Evolutionary conservation across 2,888 invertebrate genomes (phyloP).

Genomic region (Netelia inedita): DNA sequence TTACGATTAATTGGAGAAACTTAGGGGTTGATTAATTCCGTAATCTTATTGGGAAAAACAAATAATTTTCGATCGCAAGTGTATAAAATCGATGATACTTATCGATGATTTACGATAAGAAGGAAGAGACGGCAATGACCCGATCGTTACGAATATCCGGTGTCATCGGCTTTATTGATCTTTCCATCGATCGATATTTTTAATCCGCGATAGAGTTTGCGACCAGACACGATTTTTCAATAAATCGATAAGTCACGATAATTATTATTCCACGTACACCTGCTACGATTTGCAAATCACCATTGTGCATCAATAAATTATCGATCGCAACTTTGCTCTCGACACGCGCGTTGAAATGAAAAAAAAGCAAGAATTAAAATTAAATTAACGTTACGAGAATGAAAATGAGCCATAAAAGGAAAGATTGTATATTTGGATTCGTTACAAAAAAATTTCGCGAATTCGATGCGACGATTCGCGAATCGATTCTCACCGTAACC

Average conservation of each 20-base stretch:
- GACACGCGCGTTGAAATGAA: background rate
- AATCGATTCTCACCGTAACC: background rate
- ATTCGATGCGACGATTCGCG: background rate
- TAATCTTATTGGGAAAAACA: constrained; percentile 9
- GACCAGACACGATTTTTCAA: background rate
- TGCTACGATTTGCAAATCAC: background rate
- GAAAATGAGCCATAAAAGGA: background rate
- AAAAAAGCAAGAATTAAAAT: background rate
- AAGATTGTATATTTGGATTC: background rate
- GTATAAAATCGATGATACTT: background rate
- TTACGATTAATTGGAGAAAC: too few species aligned
- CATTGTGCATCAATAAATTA: background rate
- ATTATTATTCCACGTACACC: background rate
- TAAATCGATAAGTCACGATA: background rate
- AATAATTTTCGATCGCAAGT: background rate
- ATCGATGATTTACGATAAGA: background rate
- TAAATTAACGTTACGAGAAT: background rate
- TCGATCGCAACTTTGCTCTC: background rate
- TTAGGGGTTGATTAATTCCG: background rate
- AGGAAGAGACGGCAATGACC: constrained; percentile 10
- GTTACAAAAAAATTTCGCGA: background rate
- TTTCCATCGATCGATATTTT: background rate
- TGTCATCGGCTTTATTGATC: constrained; percentile 5
- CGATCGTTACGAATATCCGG: background rate
- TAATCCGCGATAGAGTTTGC: background rate